These are phyloP conservation scores for Lamellibrachia satsuma DNA, from an alignment of 2,888 invertebrate genomes.

Conservation along the genomic window DNA sequence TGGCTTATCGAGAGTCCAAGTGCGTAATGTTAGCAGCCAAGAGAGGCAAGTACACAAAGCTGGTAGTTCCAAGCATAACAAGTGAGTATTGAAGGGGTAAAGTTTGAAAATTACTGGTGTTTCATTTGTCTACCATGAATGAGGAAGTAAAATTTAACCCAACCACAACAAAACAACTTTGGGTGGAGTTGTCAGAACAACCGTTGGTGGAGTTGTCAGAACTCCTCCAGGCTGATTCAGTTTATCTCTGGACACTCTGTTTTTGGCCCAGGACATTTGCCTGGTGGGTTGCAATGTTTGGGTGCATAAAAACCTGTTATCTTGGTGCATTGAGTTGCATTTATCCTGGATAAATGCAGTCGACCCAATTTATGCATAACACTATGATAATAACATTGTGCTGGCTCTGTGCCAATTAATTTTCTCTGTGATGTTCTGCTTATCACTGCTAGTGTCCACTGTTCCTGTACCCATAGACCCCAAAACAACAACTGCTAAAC, in stretches of 20 bases:
- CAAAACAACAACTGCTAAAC: neutral
- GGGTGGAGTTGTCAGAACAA: neutral
- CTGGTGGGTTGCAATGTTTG: neutral
- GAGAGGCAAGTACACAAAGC: neutral
- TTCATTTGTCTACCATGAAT: neutral
- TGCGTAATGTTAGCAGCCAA: neutral
- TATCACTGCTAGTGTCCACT: neutral
- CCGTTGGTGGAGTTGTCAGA: neutral
- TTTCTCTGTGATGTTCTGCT: neutral
- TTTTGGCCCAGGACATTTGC: neutral
- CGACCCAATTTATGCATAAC: neutral
- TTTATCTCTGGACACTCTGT: neutral
- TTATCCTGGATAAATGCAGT: neutral
- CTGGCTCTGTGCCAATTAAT: neutral
- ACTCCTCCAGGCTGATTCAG: neutral
- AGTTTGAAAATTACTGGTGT: neutral
- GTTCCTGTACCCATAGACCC: constrained; percentile 2
- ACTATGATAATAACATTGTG: neutral
- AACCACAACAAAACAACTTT: neutral
- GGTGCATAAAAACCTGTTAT: constrained; percentile 10
- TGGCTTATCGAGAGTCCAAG: neutral
- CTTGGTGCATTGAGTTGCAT: neutral
- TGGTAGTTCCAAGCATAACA: neutral
- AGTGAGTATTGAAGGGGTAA: neutral
- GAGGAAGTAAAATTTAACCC: neutral